Base-by-base conservation (phyloP, 2,113 vertebrate genomes). In the Syrmaticus mikado region DNA sequence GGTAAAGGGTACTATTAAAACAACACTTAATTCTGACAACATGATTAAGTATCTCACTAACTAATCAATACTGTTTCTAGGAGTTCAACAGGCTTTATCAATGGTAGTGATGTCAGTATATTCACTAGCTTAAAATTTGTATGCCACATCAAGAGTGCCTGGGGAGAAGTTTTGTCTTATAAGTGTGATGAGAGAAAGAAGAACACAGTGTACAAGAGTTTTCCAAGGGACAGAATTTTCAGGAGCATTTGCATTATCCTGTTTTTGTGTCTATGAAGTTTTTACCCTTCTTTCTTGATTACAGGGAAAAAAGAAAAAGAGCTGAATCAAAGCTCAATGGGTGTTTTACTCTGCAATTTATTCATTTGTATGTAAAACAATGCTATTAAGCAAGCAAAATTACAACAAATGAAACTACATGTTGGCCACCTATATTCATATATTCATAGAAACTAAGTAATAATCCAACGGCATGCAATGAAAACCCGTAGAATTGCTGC, bases 21-120 rank as follows among this genome's bases (percentile, higher is more conserved):
- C 15, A 91, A 50, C 83, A 79, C 38, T 97, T 95, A 93, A 85
- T 91, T 79, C 81, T 91, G 88, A 88, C 96, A 93, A 16, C 34
- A 82, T 91, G 94, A 96, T 92, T 32, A 93, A 94, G 60, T 61
- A 57, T 76, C 79, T 53, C 70, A 34, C 53, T 52, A 93, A 38
- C n/a, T 91, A 71, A 97, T 97, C 92, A 90, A 95, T 96, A 90
- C 13, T 74, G 6, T 45, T 80, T 46, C 90, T 77, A 66, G 40
- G 71, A 94, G 45, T 34, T 57, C 68, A 95, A 81, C 73, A 65
- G 52, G 53, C 41, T 62, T 91, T 95, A 84, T 92, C 2, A 7
- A 81, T 68, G 52, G 41, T 87, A 75, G 77, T 82, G 71, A 87
- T 66, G 61, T 41, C 71, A 91, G 68, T 58, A 58, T 89, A 89